Base-by-base conservation (phyloP, 2,797 vertebrate genomes). In the Neoniphon sammara region DNA sequence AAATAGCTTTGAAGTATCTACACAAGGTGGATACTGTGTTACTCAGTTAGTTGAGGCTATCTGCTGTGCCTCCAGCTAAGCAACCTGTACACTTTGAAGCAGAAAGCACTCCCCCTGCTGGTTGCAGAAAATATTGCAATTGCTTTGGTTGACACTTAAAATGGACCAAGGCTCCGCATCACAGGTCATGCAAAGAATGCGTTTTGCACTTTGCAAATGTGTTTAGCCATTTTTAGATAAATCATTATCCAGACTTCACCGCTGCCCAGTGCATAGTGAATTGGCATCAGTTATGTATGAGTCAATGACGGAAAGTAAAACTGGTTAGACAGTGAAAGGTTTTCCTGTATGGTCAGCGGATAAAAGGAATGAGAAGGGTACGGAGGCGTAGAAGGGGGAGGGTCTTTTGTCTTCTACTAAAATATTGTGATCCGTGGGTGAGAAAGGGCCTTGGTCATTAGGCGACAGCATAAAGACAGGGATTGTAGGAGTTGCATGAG, bases 21-120 rank as follows among this genome's bases (percentile, higher is more conserved):
- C 46, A n/a, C 78, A 85, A 74, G 67, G 73, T 77, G 75, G 72
- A 81, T 73, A 76, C 74, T 83, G 56, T 79, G 81, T 73, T 78
- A n/a, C 83, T 87, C 77, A 68, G 73, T 64, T 75, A 62, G 73
- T 81, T 67, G 72, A 84, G 53, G 77, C 57, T 66, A n/a, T 88
- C 49, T 50, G 77, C 42, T 82, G 66, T 46, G 73, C 73, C 80
- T 84, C 55, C 65, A 85, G 70, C 70, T 63, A 12, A 75, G 54
- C 36, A 77, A 64, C 27, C 23, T 39, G 73, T 70, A 73, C 54
- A 64, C 66, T 83, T 81, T 75, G 47, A 77, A 87, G 86, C 76
- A 87, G 81, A 91, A 80, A 92, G 83, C 66, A 71, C 93, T 83
- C 94, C 94, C 91, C 92, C 94, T 94, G 90, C 93, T 94, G 94